Percentiles rank a stretch among this genome's conserved stretches.
Conservation (phyloP, 2,113 vertebrate genomes). For the Limanda limanda region DNA sequence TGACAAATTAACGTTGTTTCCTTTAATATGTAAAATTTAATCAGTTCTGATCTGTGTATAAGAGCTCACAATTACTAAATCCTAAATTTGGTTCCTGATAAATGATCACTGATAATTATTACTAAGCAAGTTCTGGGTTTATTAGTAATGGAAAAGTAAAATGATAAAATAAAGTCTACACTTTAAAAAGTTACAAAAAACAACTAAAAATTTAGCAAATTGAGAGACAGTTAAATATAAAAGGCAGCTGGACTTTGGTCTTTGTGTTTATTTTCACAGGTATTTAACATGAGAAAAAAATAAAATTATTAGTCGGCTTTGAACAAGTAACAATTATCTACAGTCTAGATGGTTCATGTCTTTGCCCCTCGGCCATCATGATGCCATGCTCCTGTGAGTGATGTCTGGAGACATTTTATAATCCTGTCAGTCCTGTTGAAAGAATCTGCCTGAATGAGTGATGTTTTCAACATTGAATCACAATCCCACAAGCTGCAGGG, state of each 20-base stretch:
- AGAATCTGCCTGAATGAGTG: neutral
- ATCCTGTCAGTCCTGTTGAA: neutral
- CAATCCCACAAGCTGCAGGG: neutral
- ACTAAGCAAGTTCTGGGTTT: no score
- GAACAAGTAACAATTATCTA: neutral
- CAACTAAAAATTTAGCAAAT: neutral
- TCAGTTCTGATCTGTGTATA: no score
- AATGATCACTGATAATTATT: no score
- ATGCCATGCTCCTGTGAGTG: neutral
- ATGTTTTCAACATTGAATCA: neutral
- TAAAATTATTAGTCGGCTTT: neutral
- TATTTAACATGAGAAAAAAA: neutral
- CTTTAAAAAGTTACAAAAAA: neutral
- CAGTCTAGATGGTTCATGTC: neutral
- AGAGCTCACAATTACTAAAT: no score
- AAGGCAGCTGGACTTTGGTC: neutral
- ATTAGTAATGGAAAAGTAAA: neutral
- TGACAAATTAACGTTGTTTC: neutral
- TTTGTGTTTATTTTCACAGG: neutral
- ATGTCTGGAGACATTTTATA: constrained; percentile 21
- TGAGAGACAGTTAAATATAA: neutral
- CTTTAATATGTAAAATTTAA: no score
- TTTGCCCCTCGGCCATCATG: neutral
- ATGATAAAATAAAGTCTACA: neutral
- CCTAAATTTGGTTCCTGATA: no score